phyloP scores from a whole-genome alignment of 2,888 invertebrate species.

The Cephus pulcher region DNA sequence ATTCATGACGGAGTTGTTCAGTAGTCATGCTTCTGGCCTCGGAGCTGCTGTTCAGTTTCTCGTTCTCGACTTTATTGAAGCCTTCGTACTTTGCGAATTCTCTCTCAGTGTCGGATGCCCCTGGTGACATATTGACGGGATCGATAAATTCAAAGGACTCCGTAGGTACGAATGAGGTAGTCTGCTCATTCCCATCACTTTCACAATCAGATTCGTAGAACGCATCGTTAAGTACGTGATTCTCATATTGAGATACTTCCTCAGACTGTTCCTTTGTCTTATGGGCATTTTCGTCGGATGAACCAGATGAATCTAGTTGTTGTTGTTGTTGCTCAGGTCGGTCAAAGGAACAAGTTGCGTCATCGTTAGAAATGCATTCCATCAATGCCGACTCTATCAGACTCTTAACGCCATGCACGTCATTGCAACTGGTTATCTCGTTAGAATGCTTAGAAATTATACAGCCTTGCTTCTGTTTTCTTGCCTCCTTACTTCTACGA shows the following conservation, averaged over 20 bases:
- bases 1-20: constrained; percentile 27
- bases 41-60: constrained; percentile 20
- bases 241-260: constrained; percentile 54
- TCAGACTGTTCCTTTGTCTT: constrained; percentile 38
- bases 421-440: constrained; percentile 17
- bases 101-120: constrained; percentile 12
- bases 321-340: constrained; percentile 41
- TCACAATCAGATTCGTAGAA: constrained; percentile 56
- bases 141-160: constrained; percentile 54
- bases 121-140: constrained; percentile 28
- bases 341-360: constrained; percentile 45
- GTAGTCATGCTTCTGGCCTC: constrained; percentile 32
- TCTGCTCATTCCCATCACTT: constrained; percentile 35
- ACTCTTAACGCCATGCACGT: constrained; percentile 22
- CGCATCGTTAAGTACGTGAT: constrained; percentile 53
- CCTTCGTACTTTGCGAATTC: constrained; percentile 26
- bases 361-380: constrained; percentile 30
- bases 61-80: constrained; percentile 20
- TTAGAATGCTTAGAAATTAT: background rate
- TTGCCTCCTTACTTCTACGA: constrained; percentile 31
- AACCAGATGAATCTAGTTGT: constrained; percentile 41
- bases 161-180: constrained; percentile 43
- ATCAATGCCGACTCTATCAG: constrained; percentile 21
- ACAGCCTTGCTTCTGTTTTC: constrained; percentile 3
- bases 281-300: constrained; percentile 37